Evolutionary conservation across 2,888 invertebrate species (phyloP), one percentile per base, ranked within the genome.

Genomic region (Drymonia ruficornis): DNA sequence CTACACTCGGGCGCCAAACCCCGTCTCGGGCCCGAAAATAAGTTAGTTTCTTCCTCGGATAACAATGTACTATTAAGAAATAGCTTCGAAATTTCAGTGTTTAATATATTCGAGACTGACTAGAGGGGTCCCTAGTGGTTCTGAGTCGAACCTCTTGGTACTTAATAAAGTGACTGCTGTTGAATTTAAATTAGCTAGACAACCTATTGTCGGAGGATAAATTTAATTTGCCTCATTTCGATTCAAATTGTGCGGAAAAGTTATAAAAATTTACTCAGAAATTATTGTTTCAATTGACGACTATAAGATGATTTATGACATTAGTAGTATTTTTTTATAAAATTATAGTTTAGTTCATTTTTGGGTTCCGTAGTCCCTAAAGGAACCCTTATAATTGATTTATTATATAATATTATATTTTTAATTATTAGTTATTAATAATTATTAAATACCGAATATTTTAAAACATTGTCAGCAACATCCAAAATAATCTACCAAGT

Each of bases 181-280:
- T 49, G 42, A 57, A 62, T 57, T 54, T 55, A 34, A 49, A 59
- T 51, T 54, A 55, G 59, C 59, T 50, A 59, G 50, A 49, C 38
- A 38, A 52, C 53, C 53, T 56, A 60, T 50, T 55, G 45, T 52
- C 49, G 7, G 50, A 47, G 50, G 61, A 67, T 67, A 59, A 56
- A 61, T 64, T 64, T 58, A 63, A 64, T 61, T 72, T 66, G 18
- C 55, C 50, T 60, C 36, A 36, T 36, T 36, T 13, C 36, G n/a
- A 36, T 13, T 5, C 36, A 36, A 36, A 36, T 36, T 36, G 13
- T n/a, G 36, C 36, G 9, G n/a, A 3, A 5, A n/a, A 36, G 3
- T 36, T 36, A 36, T n/a, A 36, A 36, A n/a, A 36, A 36, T 36
- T 13, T 2, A 6, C 13, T n/a, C 13, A 11, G 36, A n/a, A n/a